Base-by-base conservation (phyloP, 2,797 vertebrate genomes). In the Carduelis carduelis region DNA sequence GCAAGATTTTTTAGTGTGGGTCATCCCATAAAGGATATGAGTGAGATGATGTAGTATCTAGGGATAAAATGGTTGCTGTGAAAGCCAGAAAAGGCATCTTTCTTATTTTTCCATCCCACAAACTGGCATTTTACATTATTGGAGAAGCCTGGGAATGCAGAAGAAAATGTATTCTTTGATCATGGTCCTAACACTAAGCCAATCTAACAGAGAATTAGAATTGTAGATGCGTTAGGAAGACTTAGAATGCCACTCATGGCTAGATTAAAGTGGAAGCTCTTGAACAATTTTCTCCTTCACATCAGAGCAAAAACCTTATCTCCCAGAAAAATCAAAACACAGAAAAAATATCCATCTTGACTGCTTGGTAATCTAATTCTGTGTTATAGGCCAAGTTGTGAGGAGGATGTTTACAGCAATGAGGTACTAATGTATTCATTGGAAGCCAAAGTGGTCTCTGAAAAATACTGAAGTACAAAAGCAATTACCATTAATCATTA, bases 401-500 rank as follows among this genome's bases (percentile, higher is more conserved):
- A 97, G 70, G 85, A 95, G 91, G 43, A 46, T 93, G 87, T 95
- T 95, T 97, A 84, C 37, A 83, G 64, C 82, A 93, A 78, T 27
- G 83, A 95, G 75, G 93, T 78, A 83, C 55, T 95, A 96, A 97
- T 93, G 37, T 95, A 97, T 97, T 97, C 96, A 93, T 30, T 90
- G 86, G 77, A 88, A 92, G 90, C 59, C 60, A 91, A 83, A 96
- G 55, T 75, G 55, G 93, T 96, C 77, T 94, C 70, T 96, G 74
- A 92, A 56, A 96, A 97, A 95, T 87, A 95, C 78, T 85, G 74
- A 97, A 93, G 65, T 92, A 91, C 72, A 94, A 96, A 97, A 94
- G 87, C 95, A 97, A 97, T 98, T 97, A 95, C 89, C 89, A 93
- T 97, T 94, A 91, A 95, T 95, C 69, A 95, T 82, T 69, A 82